These are phyloP conservation scores for Echeneis naucrates DNA, from an alignment of 2,797 vertebrate genomes.

Conservation along the genomic window DNA sequence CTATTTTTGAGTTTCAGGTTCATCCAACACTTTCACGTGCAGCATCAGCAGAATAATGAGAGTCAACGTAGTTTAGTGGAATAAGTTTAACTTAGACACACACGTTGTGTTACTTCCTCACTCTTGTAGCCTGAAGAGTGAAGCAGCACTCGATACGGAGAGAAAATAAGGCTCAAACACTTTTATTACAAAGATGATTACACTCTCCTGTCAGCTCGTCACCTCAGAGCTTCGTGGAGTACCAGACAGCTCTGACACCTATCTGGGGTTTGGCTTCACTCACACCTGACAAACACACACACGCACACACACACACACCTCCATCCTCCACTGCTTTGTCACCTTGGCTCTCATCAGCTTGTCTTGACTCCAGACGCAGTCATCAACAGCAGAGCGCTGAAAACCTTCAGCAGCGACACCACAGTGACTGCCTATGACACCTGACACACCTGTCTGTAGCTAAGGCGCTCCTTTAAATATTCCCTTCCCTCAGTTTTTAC, in stretches of 20 bases:
- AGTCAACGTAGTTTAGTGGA: neutral
- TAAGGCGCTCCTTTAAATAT: too few species aligned
- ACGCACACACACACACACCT: constrained; percentile 15
- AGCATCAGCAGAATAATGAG: neutral
- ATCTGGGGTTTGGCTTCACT: neutral
- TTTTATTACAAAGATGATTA: neutral
- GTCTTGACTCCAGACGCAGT: constrained; percentile 29
- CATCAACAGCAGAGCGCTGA: neutral
- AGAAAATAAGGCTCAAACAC: neutral
- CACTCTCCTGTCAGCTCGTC: neutral
- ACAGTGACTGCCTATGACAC: neutral
- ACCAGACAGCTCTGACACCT: constrained; percentile 11
- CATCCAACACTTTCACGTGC: too few species aligned
- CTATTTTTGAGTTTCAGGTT: too few species aligned
- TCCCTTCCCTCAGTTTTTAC: neutral
- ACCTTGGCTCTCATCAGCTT: constrained; percentile 33
- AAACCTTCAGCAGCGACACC: constrained; percentile 1
- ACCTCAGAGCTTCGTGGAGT: neutral
- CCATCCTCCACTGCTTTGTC: neutral
- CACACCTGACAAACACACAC: constrained; percentile 19
- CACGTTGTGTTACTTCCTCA: neutral
- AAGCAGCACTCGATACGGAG: neutral
- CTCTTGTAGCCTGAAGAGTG: neutral
- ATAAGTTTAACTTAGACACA: neutral
- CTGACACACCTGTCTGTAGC: neutral